These are phyloP conservation scores for Stegostoma tigrinum DNA, from an alignment of 2,113 vertebrate species.

Conservation along the genomic window DNA sequence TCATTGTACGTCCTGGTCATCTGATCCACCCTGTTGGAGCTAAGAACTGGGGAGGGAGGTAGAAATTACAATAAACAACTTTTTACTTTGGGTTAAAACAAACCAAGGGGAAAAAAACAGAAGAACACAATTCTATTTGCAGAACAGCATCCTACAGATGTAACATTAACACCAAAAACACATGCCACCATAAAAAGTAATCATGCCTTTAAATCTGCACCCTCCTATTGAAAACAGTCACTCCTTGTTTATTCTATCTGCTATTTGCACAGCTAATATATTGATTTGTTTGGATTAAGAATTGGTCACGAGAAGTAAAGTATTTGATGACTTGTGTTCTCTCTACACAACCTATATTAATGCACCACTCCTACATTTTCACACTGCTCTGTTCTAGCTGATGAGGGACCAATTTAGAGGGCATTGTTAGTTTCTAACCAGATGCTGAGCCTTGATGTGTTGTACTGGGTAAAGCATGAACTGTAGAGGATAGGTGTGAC, in stretches of 20 bases:
- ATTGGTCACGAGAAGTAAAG: background rate
- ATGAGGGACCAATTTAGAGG: background rate
- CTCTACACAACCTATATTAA: background rate
- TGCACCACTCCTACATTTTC: background rate
- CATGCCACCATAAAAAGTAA: background rate
- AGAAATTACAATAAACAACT: slow-evolving; percentile 38
- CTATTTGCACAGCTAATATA: background rate
- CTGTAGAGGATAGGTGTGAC: background rate
- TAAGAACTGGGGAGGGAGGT: slow-evolving; percentile 65
- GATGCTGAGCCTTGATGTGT: background rate
- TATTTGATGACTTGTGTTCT: background rate
- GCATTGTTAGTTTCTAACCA: background rate
- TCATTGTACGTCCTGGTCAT: slow-evolving; percentile 83
- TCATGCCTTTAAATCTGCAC: background rate
- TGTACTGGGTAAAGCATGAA: background rate
- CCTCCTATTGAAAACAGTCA: background rate
- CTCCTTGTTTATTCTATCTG: background rate
- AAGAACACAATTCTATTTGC: background rate
- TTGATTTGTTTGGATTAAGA: background rate
- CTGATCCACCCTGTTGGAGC: slow-evolving; percentile 71
- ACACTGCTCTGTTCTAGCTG: background rate
- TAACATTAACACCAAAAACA: background rate
- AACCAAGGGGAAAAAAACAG: background rate
- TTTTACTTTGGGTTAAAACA: background rate
- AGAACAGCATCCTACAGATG: background rate